phyloP scores from a whole-genome alignment of 2,888 invertebrate species.

The Molorchus minor region DNA sequence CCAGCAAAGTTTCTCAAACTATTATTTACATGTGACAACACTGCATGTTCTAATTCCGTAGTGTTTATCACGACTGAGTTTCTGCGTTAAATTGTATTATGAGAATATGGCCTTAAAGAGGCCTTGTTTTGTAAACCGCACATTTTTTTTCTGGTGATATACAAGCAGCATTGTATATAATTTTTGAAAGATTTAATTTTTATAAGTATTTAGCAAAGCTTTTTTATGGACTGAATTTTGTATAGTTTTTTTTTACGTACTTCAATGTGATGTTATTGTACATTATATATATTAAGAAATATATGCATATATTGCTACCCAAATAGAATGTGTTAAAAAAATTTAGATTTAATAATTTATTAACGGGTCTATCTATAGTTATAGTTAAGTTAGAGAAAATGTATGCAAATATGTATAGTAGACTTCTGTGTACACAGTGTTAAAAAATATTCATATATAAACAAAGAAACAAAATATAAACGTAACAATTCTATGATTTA shows the following conservation, averaged over 20 bases:
- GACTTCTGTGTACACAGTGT: conserved; percentile 57
- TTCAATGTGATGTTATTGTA: conserved; percentile 50
- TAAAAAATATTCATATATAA: conserved; percentile 52
- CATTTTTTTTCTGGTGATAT: no score
- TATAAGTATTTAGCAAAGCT: conserved; percentile 19
- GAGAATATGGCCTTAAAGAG: no score
- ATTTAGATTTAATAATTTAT: conserved; percentile 57
- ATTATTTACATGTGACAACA: no score
- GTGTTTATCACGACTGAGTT: no score
- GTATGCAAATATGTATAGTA: conserved; percentile 53
- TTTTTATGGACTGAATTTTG: conserved; percentile 38
- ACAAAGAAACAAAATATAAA: conserved; percentile 45
- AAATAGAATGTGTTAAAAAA: conserved; percentile 41
- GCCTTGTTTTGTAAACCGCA: no score
- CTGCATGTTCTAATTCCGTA: no score
- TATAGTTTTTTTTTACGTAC: conserved; percentile 39
- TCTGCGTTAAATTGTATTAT: no score
- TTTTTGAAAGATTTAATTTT: not conserved
- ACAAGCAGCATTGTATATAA: no score
- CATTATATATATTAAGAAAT: conserved; percentile 38
- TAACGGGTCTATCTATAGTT: conserved; percentile 57
- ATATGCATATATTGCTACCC: conserved; percentile 29
- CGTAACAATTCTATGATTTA: conserved; percentile 33
- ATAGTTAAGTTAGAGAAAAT: conserved; percentile 47
- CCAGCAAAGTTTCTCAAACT: no score